Evolutionary conservation across 2,888 invertebrate genomes (phyloP), one percentile per base, ranked within the genome.

Genomic region (Andrena haemorrhoa): DNA sequence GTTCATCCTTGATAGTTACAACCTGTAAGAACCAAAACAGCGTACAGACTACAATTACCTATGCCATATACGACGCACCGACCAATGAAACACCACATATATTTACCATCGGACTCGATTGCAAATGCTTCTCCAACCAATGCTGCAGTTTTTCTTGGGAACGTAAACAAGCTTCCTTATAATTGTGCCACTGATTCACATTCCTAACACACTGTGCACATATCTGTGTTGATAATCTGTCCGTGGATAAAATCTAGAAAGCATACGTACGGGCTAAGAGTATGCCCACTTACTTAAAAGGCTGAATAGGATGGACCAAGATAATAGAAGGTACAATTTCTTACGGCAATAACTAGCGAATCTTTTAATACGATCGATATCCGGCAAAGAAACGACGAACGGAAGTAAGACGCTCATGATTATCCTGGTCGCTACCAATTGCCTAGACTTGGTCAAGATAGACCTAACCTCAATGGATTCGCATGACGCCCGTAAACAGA

Each of bases 101-200:
- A 61, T 51, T 85, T 84, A 91, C 92, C 58, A 65, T 64, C 12
- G 89, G 89, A 63, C 74, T 79, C 20, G 77, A 20, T 16, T 85
- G 79, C 12, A 75, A 35, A 41, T 89, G 89, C 58, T 88, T 90
- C 35, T 86, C 78, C 89, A 95, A 92, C 95, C 96, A 95, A 93
- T 95, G 94, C 90, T 94, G 94, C 89, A 96, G 94, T 93, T 96
- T 96, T 91, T 94, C 95, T 94, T 97, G 96, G 86, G 96, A 95
- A 91, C 95, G 95, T 88, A 95, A 94, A 94, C 96, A 97, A 29
- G 95, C 94, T 92, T 95, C 94, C 93, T 96, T 96, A 94, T 96
- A 97, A 85, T 94, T 93, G 90, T 96, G 95, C 96, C 96, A 97
- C 92, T 95, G 95, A 91, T 96, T 96, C 88, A 97, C 95, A 94